A percentile compares a stretch with the other conserved stretches of the same genome.
Conservation (phyloP, 92 coral and sea anemone species). For the Palythoa grandiflora region DNA sequence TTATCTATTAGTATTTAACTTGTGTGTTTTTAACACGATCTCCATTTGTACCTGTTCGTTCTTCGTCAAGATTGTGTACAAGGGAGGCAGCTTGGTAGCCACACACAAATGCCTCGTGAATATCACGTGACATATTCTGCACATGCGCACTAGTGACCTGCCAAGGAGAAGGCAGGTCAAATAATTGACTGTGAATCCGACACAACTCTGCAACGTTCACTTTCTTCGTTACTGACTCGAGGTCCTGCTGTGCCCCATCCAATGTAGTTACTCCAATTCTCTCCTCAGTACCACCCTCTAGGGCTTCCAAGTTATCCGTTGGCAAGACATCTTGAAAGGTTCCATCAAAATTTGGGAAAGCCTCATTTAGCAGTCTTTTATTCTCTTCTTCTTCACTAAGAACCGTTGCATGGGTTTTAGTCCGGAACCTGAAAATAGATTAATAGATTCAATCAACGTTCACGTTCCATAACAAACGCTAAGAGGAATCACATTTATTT, state of each 20-base stretch:
- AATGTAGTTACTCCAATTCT: background rate
- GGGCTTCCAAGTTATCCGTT: constrained; percentile 42
- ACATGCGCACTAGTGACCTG: constrained; percentile 46
- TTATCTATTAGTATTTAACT: no score
- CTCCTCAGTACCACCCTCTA: background rate
- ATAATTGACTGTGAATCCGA: constrained; percentile 67
- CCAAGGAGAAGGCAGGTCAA: constrained; percentile 49
- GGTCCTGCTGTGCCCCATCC: constrained; percentile 50
- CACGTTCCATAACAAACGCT: background rate
- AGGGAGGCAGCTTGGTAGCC: constrained; percentile 78
- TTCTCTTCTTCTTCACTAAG: constrained; percentile 75
- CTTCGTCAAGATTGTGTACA: constrained; percentile 43
- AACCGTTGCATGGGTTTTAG: constrained; percentile 64
- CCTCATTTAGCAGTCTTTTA: constrained; percentile 63
- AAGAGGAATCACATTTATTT: background rate
- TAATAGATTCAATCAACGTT: background rate
- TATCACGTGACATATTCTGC: constrained; percentile 21
- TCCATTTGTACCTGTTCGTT: constrained; percentile 6
- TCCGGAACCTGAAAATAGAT: constrained; percentile 51
- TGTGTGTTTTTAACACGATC: background rate
- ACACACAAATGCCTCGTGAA: constrained; percentile 65
- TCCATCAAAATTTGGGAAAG: constrained; percentile 87
- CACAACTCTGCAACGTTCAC: constrained; percentile 65
- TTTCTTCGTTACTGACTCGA: constrained; percentile 66
- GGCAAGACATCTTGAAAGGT: constrained; percentile 80